phyloP scores from a whole-genome alignment of 2,113 vertebrate species.

The Rhineura floridana region DNA sequence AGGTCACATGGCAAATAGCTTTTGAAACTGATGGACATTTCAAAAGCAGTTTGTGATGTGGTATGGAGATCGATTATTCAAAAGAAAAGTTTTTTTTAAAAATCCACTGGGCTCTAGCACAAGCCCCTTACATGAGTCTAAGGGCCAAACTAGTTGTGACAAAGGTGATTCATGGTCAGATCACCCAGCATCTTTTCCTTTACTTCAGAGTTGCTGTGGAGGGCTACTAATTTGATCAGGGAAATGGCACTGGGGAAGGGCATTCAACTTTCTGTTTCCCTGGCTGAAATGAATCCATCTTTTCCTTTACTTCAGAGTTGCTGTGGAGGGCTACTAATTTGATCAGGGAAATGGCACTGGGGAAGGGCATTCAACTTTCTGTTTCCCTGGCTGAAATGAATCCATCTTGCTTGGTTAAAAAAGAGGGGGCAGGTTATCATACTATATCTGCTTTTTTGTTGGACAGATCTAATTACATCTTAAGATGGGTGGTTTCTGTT shows the following conservation, averaged over 20 bases:
- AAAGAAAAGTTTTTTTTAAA: not conserved
- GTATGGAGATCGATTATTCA: not conserved
- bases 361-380: too few species aligned
- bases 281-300: too few species aligned
- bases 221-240: not conserved
- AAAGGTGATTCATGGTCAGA: not conserved
- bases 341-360: not conserved
- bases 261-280: too few species aligned
- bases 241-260: not conserved
- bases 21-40: not conserved
- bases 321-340: not conserved
- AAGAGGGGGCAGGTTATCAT: too few species aligned
- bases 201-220: not conserved
- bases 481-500: too few species aligned
- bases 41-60: not conserved
- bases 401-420: too few species aligned
- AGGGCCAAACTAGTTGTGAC: not conserved
- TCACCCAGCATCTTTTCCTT: not conserved
- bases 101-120: not conserved
- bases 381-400: too few species aligned
- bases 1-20: not conserved
- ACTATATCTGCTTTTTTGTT: too few species aligned
- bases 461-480: too few species aligned
- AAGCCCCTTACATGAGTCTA: not conserved
- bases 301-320: not conserved